These are phyloP conservation scores for Phyllostomus hastatus DNA, from an alignment of 2,113 vertebrate genomes.

Conservation along the genomic window DNA sequence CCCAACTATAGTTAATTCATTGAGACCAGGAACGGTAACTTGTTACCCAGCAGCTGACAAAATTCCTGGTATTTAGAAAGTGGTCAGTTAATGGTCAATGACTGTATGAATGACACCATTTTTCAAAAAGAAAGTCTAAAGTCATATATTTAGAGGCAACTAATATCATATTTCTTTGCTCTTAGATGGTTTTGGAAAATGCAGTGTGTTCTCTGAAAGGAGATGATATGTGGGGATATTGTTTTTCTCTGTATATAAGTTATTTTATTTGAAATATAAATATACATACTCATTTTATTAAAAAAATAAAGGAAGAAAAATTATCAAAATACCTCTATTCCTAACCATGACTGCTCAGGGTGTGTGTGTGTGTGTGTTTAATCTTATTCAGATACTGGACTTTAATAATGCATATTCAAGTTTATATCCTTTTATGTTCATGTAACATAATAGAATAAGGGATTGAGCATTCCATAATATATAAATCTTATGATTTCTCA, in stretches of 20 bases:
- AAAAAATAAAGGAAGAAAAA: not conserved
- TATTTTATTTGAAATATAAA: not conserved
- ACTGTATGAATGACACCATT: slow-evolving; percentile 3
- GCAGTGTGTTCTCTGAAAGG: not conserved
- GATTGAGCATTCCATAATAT: not conserved
- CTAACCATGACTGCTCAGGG: not conserved
- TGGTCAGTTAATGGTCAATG: slow-evolving; percentile 1
- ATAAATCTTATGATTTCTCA: not conserved
- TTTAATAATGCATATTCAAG: not conserved
- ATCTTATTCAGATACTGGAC: not conserved
- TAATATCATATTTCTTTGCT: not conserved
- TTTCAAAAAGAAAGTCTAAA: not conserved
- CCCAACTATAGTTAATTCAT: not conserved
- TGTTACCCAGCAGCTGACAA: not conserved
- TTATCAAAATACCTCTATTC: not conserved
- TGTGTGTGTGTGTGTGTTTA: not conserved
- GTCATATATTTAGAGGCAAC: not conserved
- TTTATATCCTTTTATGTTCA: not conserved
- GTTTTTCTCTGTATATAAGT: not conserved
- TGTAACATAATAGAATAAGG: not conserved
- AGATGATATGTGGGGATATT: not conserved
- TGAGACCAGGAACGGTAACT: not conserved
- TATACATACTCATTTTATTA: not conserved
- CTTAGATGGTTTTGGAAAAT: not conserved
- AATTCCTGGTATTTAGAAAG: slow-evolving; percentile 34